These are phyloP conservation scores for Leucania comma DNA, from an alignment of 2,888 invertebrate genomes.

Conservation along the genomic window DNA sequence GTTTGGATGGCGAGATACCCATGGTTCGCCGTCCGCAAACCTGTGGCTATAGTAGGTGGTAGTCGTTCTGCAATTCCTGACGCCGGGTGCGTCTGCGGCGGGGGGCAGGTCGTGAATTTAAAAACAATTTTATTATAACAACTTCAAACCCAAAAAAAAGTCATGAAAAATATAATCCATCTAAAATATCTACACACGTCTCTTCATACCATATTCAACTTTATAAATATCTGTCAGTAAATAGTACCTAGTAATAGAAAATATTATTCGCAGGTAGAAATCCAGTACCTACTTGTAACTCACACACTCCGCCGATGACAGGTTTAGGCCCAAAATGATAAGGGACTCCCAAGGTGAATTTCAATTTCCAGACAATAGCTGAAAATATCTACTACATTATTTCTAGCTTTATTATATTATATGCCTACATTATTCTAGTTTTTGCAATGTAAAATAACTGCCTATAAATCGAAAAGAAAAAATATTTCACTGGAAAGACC, in stretches of 20 bases:
- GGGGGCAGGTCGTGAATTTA: no score
- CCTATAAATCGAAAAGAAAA: background rate
- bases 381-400: constrained; percentile 20
- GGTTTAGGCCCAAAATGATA: constrained; percentile 27
- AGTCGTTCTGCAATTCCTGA: no score
- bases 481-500: no score
- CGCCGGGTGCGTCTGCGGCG: no score
- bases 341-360: constrained; percentile 22
- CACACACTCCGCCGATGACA: constrained; percentile 23
- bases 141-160: background rate
- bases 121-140: background rate
- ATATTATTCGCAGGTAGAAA: background rate
- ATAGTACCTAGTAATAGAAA: background rate
- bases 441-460: constrained; percentile 4
- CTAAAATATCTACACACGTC: background rate
- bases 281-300: background rate
- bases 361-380: constrained; percentile 19
- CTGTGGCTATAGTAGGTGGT: no score
- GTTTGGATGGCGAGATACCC: no score
- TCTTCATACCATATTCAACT: background rate
- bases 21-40: no score
- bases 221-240: constrained; percentile 6
- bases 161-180: no score
- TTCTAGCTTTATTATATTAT: background rate
- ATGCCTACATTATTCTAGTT: background rate